Percentiles rank a stretch among this genome's conserved stretches.
phyloP scores from a whole-genome alignment of 2,888 invertebrate genomes.

The Trachelus troglodyta region DNA sequence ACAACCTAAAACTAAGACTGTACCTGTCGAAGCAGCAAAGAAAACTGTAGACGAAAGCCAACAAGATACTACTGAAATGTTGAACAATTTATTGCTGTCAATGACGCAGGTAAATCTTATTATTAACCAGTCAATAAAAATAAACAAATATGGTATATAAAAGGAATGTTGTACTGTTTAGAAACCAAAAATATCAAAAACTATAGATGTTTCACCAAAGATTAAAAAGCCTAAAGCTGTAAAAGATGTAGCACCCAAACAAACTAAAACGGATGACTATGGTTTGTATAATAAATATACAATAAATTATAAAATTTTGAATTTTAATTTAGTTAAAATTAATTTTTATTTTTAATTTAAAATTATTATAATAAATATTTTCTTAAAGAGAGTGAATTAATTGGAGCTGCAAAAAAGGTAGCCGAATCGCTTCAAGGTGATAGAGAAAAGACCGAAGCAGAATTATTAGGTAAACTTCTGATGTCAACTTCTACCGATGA shows the following conservation, averaged over 20 bases:
- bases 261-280: constrained; percentile 6
- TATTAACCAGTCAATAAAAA: not conserved
- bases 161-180: constrained; percentile 13
- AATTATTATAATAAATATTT: constrained; percentile 14
- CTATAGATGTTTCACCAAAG: constrained; percentile 33
- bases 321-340: not conserved
- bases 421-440: constrained; percentile 78
- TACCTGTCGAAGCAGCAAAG: not conserved
- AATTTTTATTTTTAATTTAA: not conserved
- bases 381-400: constrained; percentile 62
- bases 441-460: constrained; percentile 77
- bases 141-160: not conserved
- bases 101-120: constrained; percentile 24
- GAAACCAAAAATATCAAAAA: constrained; percentile 15
- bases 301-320: constrained; percentile 6
- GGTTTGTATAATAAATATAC: constrained; percentile 22
- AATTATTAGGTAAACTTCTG: constrained; percentile 77
- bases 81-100: constrained; percentile 24
- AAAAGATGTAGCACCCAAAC: not conserved
- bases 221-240: constrained; percentile 16
- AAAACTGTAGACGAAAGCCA: constrained; percentile 21
- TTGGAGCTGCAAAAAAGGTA: constrained; percentile 78
- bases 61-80: constrained; percentile 32
- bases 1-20: constrained; percentile 1
- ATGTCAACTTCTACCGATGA: constrained; percentile 54